Evolutionary conservation across 1,140 invertebrate genomes (phyloP), one percentile per base, ranked within the genome.

Genomic region (Pseudomyrmex concolor): DNA sequence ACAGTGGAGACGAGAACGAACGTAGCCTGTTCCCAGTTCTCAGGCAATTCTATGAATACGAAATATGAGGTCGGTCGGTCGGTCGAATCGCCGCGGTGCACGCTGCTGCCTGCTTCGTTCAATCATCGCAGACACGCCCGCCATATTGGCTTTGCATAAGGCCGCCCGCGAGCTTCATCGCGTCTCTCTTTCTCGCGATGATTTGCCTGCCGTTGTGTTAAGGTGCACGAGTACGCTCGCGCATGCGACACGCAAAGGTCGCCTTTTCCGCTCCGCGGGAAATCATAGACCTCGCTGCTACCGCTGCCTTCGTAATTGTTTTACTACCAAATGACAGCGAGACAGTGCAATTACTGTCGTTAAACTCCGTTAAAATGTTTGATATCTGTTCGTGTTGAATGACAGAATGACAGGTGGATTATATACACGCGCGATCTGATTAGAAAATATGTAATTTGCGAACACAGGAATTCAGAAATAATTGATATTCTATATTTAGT

Each of bases 21-120:
- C 83, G 78, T 74, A 86, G 84, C 78, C 64, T 54, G 73, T 85
- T 78, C 57, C 60, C 87, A 71, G 90, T 92, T 92, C 91, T 90
- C 91, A 92, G 85, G 90, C 87, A 89, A 89, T 92, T 91, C 88
- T 92, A 91, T 92, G 91, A 92, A 92, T 92, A 92, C 91, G 88
- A 92, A 92, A 92, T 92, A 92, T 90, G 90, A 91, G 90, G 91
- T 92, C 89, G 87, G 83, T 77, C 81, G 84, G 84, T 84, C 86
- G 84, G 86, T 55, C 83, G 84, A 85, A 74, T 50, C 73, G 71
- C 55, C 68, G 74, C 81, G 55, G 70, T 63, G 84, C 84, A 80
- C 72, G 80, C 82, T 89, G 85, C 59, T 89, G 85, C 59, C 84
- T 82, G 84, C 76, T 91, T 90, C 90, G 89, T 84, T 91, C 91